Evolutionary conservation across 1,140 invertebrate genomes (phyloP).

Genomic region (Achatina immaculata): DNA sequence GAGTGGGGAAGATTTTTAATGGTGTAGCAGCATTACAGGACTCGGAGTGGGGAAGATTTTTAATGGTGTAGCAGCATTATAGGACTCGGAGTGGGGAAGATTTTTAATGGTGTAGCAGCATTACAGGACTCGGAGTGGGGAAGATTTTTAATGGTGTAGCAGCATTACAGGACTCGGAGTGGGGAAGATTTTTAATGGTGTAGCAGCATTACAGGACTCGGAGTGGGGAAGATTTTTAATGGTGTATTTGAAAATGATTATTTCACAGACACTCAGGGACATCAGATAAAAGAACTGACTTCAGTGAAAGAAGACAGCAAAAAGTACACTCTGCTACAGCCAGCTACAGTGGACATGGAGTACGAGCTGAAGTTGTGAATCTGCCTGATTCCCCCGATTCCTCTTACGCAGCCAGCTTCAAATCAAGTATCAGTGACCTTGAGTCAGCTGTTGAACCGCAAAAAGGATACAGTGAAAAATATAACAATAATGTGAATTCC

Average conservation of each 20-base stretch:
- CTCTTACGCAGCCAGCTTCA: conserved; percentile 48
- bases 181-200: too few relatives aligned
- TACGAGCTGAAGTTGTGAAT: background rate
- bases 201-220: too few relatives aligned
- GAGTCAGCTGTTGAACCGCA: conserved; percentile 61
- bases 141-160: too few relatives aligned
- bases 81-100: too few relatives aligned
- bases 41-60: too few relatives aligned
- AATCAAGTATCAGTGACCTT: conserved; percentile 57
- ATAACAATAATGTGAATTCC: conserved; percentile 24
- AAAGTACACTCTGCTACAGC: conserved; percentile 56
- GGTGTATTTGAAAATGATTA: background rate
- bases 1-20: too few relatives aligned
- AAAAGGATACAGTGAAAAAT: conserved; percentile 30
- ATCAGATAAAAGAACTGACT: conserved; percentile 41
- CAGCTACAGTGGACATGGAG: conserved; percentile 37
- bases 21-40: too few relatives aligned
- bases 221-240: too few relatives aligned
- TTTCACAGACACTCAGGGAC: background rate
- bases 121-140: too few relatives aligned
- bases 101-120: too few relatives aligned
- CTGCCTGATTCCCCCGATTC: conserved; percentile 57
- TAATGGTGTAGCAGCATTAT: too few relatives aligned
- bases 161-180: too few relatives aligned
- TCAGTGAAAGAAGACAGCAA: conserved; percentile 42